Evolutionary conservation across 2,888 invertebrate species (phyloP).

Genomic region (Agrochola circellaris): DNA sequence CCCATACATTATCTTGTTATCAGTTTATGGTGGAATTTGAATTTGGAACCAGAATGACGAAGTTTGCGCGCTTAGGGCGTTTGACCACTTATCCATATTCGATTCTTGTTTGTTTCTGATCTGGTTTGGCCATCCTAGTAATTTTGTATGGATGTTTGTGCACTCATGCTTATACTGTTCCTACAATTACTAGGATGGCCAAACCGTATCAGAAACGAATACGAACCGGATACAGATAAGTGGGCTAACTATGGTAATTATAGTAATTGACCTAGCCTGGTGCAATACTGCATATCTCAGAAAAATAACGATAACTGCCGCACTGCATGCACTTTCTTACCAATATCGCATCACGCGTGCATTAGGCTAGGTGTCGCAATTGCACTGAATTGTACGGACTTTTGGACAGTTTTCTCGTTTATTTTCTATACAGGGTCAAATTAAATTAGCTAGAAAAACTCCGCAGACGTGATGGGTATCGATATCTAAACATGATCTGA

Average conservation of each 20-base stretch:
- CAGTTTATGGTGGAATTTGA: conserved; percentile 21
- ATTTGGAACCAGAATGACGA: neutral
- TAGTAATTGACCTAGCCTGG: conserved; percentile 25
- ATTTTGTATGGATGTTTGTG: too few relatives aligned
- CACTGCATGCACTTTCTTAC: conserved; percentile 29
- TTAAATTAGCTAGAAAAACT: too few relatives aligned
- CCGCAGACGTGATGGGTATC: too few relatives aligned
- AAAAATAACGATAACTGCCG: conserved; percentile 20
- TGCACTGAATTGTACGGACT: neutral
- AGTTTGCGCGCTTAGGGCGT: neutral
- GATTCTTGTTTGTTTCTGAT: too few relatives aligned
- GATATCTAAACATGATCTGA: too few relatives aligned
- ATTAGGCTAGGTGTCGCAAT: neutral
- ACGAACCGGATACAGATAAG: too few relatives aligned
- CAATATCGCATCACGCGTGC: conserved; percentile 7
- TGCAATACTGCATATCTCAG: conserved; percentile 19
- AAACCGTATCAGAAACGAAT: too few relatives aligned
- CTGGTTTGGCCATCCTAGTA: too few relatives aligned
- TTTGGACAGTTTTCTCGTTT: neutral
- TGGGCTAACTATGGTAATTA: neutral
- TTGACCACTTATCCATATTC: too few relatives aligned
- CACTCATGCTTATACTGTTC: too few relatives aligned
- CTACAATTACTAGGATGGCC: too few relatives aligned
- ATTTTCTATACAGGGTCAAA: too few relatives aligned
- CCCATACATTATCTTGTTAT: conserved; percentile 15